Conservation (phyloP, 2,888 invertebrate species). For the Tipula unca region DNA sequence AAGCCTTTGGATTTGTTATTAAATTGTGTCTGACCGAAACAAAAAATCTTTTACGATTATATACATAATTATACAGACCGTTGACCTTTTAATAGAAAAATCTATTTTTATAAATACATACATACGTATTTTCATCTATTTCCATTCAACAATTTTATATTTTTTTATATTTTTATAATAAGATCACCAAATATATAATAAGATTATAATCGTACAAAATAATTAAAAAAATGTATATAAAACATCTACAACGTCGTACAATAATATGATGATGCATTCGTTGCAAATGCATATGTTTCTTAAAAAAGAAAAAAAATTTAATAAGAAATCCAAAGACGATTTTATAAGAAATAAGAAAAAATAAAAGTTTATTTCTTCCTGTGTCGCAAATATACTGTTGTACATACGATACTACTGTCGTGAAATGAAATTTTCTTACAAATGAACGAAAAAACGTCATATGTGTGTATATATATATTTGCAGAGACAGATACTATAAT, state of each 20-base stretch:
- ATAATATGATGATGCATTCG: not conserved
- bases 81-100: not conserved
- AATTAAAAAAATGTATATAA: not conserved
- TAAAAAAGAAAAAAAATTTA: not conserved
- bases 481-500: too few species aligned
- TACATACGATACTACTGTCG: not conserved
- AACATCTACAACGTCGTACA: too few species aligned
- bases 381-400: not conserved
- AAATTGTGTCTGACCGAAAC: not conserved
- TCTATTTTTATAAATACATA: conserved; percentile 1
- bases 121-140: not conserved
- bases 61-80: not conserved
- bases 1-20: not conserved
- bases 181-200: not conserved
- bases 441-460: not conserved
- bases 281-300: not conserved
- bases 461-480: not conserved
- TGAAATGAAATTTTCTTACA: not conserved
- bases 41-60: not conserved
- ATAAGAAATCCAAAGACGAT: not conserved
- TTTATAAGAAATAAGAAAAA: not conserved
- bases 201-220: not conserved
- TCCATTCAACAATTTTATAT: not conserved
- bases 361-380: not conserved
- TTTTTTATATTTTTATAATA: not conserved